Evolutionary conservation across 2,113 vertebrate species (phyloP).

Genomic region (Harpagus bidentatus): DNA sequence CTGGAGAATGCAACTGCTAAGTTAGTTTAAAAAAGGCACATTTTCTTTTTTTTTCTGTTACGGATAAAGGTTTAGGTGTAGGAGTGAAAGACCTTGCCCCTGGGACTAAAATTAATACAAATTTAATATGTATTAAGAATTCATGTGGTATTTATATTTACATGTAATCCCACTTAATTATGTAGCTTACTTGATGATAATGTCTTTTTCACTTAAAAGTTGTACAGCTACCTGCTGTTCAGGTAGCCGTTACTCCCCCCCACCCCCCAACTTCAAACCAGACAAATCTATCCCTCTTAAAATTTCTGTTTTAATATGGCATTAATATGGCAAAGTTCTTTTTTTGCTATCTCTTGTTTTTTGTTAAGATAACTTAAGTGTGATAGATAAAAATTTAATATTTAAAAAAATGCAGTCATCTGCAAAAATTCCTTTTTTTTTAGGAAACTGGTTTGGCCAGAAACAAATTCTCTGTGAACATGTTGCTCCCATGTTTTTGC

Average conservation of each 20-base stretch:
- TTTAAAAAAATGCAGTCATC: neutral
- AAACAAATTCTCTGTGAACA: neutral
- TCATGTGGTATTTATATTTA: neutral
- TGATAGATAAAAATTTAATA: neutral
- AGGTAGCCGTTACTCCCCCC: neutral
- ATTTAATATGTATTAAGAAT: neutral
- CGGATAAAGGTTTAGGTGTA: neutral
- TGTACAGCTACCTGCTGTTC: neutral
- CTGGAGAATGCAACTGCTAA: neutral
- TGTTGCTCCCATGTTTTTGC: neutral
- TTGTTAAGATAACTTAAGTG: neutral
- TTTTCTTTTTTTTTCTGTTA: neutral
- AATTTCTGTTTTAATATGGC: neutral
- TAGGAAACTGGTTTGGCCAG: neutral
- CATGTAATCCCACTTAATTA: neutral
- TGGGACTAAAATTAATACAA: neutral
- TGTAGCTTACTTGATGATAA: neutral
- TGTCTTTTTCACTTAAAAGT: neutral
- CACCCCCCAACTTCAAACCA: neutral
- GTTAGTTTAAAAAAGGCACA: neutral
- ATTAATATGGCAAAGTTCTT: neutral
- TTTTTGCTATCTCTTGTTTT: neutral
- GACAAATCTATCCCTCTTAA: neutral
- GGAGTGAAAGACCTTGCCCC: neutral
- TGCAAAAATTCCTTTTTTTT: neutral